Base-by-base conservation (phyloP, 2,888 invertebrate genomes). In the Piscicola geometra region DNA sequence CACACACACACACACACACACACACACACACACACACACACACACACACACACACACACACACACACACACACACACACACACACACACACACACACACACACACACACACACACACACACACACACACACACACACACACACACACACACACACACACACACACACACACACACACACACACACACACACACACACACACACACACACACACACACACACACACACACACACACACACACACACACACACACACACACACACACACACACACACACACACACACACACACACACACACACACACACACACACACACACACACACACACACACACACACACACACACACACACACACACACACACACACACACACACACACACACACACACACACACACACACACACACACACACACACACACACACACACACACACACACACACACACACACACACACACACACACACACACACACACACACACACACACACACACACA, bases 241-340 rank as follows among this genome's bases (percentile, higher is more conserved):
- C 21, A 25, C 25, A 25, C 60, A 25, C 21, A 25, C 25, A 25
- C 60, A 25, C 21, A 25, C 25, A 25, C 60, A 25, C 21, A 25
- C 25, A 25, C 60, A 25, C 21, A 25, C 25, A 25, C 60, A 25
- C 21, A 25, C 25, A 25, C 60, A 25, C 21, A 25, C 25, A 25
- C 60, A 25, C 21, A 25, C 25, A 25, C 60, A 25, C 21, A 25
- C 25, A 25, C 60, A 25, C 21, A 25, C 60, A 56, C 21, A 56
- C 21, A 18, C 32, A 67, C 30, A 25, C 78, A 85, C 85, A 41
- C 15, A 5, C 41, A 41, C 41, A 41, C 41, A 41, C 9, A 41
- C 41, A 41, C 41, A 5, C 41, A 41, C 41, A 41, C 5, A 41
- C 9, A 41, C 41, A 41, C 41, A 9, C 41, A 41, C 41, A 41